Evolutionary conservation across 2,113 vertebrate species (phyloP).

Genomic region (Passer montanus): DNA sequence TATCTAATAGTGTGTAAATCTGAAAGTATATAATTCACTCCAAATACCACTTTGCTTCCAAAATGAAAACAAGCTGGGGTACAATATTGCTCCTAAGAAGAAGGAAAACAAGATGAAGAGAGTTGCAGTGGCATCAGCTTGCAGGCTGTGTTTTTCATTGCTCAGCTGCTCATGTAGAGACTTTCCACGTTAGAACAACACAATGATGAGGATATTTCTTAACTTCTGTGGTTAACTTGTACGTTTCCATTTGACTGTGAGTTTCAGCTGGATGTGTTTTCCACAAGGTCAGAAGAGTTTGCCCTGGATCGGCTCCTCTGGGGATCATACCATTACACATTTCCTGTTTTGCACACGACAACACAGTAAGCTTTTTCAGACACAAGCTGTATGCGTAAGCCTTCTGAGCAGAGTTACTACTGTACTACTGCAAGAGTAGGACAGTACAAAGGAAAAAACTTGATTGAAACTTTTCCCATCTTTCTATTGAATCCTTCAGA

Average conservation of each 20-base stretch:
- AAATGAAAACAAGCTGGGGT: background rate
- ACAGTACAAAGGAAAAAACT: background rate
- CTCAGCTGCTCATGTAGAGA: background rate
- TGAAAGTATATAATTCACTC: background rate
- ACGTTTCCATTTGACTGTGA: background rate
- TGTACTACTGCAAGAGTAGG: background rate
- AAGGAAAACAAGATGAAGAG: background rate
- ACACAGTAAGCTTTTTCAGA: slow-evolving; percentile 23
- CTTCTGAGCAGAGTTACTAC: background rate
- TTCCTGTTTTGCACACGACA: slow-evolving; percentile 60
- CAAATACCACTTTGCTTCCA: background rate
- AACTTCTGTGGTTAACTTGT: background rate
- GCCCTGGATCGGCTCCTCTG: background rate
- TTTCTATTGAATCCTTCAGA: background rate
- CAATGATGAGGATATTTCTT: background rate
- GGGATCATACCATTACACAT: background rate
- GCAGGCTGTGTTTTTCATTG: background rate
- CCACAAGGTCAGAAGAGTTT: background rate
- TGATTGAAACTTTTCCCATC: background rate
- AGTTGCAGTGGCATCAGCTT: background rate
- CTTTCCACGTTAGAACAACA: background rate
- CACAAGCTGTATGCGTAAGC: background rate
- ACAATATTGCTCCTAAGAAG: background rate
- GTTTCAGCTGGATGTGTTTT: background rate
- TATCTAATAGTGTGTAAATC: background rate